A percentile compares a stretch with the other conserved stretches of the same genome.
phyloP scores from a whole-genome alignment of 2,113 vertebrate genomes.

The Enhydra lutris region DNA sequence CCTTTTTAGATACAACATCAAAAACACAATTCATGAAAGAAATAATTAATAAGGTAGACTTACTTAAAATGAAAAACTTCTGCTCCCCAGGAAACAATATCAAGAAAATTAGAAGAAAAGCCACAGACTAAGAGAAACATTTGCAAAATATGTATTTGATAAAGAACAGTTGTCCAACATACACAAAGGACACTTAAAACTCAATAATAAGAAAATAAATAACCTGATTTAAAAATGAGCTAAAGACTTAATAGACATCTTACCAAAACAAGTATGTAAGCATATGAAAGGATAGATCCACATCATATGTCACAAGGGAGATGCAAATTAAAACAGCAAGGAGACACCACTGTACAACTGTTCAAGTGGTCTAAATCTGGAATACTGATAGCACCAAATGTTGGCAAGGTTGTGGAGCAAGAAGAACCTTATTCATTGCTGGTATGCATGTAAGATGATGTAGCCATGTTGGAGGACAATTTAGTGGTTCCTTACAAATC shows the following conservation, averaged over 20 bases:
- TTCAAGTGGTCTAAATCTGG: background rate
- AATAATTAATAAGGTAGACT: background rate
- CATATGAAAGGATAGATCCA: background rate
- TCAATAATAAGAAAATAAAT: background rate
- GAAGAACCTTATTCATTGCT: background rate
- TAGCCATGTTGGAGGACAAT: background rate
- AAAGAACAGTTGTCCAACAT: background rate
- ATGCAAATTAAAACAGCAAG: background rate
- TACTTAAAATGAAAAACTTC: background rate
- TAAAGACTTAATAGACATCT: background rate
- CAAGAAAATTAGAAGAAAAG: background rate
- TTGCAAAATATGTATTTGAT: background rate
- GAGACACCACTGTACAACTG: background rate
- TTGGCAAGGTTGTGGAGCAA: background rate
- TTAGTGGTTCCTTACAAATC: background rate
- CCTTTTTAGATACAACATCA: background rate
- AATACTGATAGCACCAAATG: background rate
- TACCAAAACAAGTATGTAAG: background rate
- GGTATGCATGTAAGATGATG: background rate
- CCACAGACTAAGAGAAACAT: background rate
- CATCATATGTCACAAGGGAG: background rate
- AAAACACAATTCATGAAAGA: background rate
- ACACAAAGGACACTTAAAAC: background rate
- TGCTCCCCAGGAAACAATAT: background rate
- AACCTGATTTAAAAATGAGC: background rate